These are phyloP conservation scores for Trichopoda pennipes DNA, from an alignment of 2,888 invertebrate species.

Conservation along the genomic window DNA sequence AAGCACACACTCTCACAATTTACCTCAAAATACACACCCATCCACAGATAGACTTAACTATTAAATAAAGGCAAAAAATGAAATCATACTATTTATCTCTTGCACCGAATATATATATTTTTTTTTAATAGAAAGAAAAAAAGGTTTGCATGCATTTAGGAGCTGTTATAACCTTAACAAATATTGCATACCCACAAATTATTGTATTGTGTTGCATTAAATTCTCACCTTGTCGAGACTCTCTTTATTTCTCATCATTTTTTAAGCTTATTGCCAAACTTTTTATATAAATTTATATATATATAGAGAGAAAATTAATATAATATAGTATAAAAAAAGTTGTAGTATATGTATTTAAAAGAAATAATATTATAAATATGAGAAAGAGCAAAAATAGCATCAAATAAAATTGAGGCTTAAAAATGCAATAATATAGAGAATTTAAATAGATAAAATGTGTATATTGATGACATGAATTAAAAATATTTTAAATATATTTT, in stretches of 20 bases:
- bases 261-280: too few species aligned
- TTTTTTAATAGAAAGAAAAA: not conserved
- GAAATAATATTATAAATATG: too few species aligned
- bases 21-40: not conserved
- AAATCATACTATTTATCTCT: constrained; percentile 38
- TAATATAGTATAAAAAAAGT: too few species aligned
- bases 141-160: constrained; percentile 5
- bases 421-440: too few species aligned
- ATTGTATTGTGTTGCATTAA: not conserved
- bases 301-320: too few species aligned
- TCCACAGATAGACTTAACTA: not conserved
- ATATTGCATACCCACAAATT: constrained; percentile 21
- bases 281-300: too few species aligned
- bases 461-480: too few species aligned
- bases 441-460: too few species aligned
- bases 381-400: too few species aligned
- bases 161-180: constrained; percentile 11
- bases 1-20: not conserved
- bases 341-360: too few species aligned
- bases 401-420: too few species aligned
- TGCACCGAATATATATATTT: not conserved
- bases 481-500: too few species aligned
- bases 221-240: not conserved
- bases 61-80: not conserved
- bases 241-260: not conserved